A percentile compares a stretch with the other conserved stretches of the same genome.
These are phyloP conservation scores for Alces alces DNA, from an alignment of 2,113 vertebrate genomes.

Conservation along the genomic window DNA sequence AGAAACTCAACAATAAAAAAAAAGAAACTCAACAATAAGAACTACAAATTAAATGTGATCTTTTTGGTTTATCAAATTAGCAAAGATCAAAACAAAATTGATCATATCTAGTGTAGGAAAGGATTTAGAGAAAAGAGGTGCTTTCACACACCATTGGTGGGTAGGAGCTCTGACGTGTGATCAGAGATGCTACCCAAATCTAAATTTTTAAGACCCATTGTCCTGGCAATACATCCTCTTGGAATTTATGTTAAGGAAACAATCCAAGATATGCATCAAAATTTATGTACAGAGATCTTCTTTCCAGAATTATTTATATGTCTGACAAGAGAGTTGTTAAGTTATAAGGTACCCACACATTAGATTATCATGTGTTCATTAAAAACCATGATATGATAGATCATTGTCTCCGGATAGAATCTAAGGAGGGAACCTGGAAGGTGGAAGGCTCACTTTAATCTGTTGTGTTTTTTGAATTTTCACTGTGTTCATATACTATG, in stretches of 20 bases:
- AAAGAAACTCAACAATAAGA: not conserved
- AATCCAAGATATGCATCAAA: not conserved
- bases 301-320: not conserved
- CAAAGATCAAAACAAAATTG: slow-evolving; percentile 20
- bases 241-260: not conserved
- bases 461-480: not conserved
- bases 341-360: not conserved
- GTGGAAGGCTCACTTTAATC: not conserved
- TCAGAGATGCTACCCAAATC: not conserved
- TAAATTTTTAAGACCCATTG: not conserved
- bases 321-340: not conserved
- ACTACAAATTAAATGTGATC: not conserved
- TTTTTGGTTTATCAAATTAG: not conserved
- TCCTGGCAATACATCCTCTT: not conserved
- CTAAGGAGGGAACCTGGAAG: not conserved
- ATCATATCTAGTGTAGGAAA: not conserved
- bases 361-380: not conserved
- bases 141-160: not conserved
- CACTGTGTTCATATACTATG: not conserved
- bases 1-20: not conserved
- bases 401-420: not conserved
- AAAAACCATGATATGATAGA: not conserved
- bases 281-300: not conserved
- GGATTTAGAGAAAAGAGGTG: not conserved
- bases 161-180: not conserved